Conservation (phyloP, 2,113 vertebrate species). For the Oreochromis niloticus region DNA sequence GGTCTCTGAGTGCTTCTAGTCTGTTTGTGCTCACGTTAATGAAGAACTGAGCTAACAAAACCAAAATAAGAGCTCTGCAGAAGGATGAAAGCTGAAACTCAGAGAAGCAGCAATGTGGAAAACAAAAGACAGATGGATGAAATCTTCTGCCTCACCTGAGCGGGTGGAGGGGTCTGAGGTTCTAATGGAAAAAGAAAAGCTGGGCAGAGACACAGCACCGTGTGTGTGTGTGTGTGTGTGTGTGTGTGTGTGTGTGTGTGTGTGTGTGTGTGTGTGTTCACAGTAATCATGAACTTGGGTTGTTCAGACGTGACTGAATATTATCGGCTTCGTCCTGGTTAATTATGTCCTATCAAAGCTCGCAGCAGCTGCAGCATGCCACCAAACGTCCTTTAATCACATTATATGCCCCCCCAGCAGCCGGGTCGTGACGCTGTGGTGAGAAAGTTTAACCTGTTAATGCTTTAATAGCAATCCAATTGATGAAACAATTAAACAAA, state of each 20-base stretch:
- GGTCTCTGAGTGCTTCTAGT: neutral
- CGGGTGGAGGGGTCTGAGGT: neutral
- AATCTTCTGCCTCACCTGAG: neutral
- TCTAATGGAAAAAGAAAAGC: neutral
- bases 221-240: neutral
- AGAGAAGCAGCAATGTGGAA: neutral
- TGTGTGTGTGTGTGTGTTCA: neutral
- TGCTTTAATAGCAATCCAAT: constrained; percentile 39
- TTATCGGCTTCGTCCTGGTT: constrained; percentile 4
- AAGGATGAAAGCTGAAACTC: neutral
- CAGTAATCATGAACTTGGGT: neutral
- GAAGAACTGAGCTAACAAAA: neutral
- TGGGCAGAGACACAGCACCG: neutral
- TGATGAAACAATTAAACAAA: constrained; percentile 67
- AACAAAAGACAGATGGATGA: neutral
- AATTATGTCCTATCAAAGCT: constrained; percentile 3
- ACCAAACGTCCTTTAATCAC: constrained; percentile 44
- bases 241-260: neutral
- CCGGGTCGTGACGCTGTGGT: neutral
- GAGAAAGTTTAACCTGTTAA: constrained; percentile 9
- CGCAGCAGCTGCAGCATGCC: constrained; percentile 26
- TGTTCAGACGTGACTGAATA: neutral
- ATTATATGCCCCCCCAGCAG: neutral
- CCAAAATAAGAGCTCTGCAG: neutral
- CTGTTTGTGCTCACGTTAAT: neutral